Conservation (phyloP, 2,797 vertebrate species). For the Falco biarmicus region DNA sequence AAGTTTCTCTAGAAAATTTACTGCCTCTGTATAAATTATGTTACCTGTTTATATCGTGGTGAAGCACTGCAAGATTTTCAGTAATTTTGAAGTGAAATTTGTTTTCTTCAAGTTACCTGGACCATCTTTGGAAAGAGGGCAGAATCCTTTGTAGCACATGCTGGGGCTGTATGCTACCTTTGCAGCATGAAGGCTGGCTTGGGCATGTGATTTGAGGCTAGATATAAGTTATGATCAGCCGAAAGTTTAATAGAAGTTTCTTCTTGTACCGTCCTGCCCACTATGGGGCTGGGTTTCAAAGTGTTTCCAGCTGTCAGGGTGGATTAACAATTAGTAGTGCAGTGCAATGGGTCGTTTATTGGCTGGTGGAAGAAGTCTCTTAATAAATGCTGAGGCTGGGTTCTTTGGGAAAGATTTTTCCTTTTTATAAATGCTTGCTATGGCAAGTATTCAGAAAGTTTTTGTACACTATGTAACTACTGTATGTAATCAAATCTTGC, state of each 20-base stretch:
- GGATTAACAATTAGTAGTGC: neutral
- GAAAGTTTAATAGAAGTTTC: neutral
- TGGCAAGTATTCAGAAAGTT: neutral
- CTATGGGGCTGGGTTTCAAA: neutral
- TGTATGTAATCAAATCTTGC: neutral
- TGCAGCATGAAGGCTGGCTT: neutral
- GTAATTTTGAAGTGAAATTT: neutral
- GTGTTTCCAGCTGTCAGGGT: neutral
- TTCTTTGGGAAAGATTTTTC: neutral
- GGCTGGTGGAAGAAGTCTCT: neutral
- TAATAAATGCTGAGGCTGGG: neutral
- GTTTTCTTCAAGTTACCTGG: neutral
- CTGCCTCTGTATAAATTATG: neutral
- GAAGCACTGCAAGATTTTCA: neutral
- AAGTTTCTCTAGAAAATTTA: neutral
- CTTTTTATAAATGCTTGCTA: neutral
- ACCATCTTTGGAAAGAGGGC: neutral
- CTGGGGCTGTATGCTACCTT: neutral
- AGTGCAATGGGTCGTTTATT: neutral
- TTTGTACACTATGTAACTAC: neutral
- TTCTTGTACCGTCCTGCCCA: constrained; percentile 26
- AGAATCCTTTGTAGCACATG: neutral
- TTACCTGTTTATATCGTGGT: neutral
- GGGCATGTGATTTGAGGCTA: neutral
- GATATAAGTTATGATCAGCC: neutral